Evolutionary conservation across 2,797 vertebrate species (phyloP).

Genomic region (Vespertilio murinus): DNA sequence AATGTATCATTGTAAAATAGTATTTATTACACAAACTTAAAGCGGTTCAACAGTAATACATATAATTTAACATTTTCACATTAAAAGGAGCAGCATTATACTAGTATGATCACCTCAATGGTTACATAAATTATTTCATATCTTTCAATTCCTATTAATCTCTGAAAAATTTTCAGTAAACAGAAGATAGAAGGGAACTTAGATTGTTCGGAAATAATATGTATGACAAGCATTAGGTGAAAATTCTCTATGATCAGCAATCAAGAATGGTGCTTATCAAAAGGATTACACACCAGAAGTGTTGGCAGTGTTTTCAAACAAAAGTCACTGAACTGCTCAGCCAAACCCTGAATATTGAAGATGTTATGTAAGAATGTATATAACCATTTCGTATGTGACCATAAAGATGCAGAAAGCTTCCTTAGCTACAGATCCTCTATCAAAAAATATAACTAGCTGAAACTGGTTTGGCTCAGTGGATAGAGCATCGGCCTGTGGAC

Average conservation of each 20-base stretch:
- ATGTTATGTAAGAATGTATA: neutral
- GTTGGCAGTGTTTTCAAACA: neutral
- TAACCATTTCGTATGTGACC: neutral
- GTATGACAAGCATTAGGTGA: neutral
- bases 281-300: neutral
- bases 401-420: neutral
- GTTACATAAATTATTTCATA: neutral
- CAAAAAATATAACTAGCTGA: no score
- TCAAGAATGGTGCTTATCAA: neutral
- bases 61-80: neutral
- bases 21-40: neutral
- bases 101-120: neutral
- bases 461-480: no score
- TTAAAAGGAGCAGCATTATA: neutral
- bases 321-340: neutral
- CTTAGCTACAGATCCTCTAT: neutral
- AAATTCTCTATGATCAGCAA: neutral
- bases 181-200: neutral
- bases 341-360: neutral
- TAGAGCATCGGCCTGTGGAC: no score
- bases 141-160: neutral
- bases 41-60: neutral
- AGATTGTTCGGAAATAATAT: neutral
- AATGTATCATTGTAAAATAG: neutral
- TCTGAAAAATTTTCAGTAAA: neutral